phyloP scores from a whole-genome alignment of 1,140 invertebrate species.

The Lethocerus indicus region DNA sequence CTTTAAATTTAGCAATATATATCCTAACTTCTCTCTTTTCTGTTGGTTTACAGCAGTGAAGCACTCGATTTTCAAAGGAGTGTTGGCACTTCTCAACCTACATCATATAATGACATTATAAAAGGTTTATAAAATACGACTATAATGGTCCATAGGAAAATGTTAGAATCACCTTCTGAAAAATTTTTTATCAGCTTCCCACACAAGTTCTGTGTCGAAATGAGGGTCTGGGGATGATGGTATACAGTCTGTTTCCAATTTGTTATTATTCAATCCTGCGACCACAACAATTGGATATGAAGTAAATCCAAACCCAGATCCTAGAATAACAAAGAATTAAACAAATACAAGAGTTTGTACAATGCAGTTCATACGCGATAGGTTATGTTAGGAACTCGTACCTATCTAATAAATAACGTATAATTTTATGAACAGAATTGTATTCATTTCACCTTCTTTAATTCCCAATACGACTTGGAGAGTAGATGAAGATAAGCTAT shows the following conservation, averaged over 20 bases:
- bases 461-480: slow-evolving; percentile 9
- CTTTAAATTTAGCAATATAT: slow-evolving; percentile 17
- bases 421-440: not conserved
- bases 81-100: slow-evolving; percentile 16
- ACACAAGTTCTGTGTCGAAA: slow-evolving; percentile 15
- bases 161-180: slow-evolving; percentile 11
- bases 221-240: slow-evolving; percentile 6
- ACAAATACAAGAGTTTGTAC: too few relatives aligned
- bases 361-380: too few relatives aligned
- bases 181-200: slow-evolving; percentile 15
- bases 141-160: not conserved
- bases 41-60: slow-evolving; percentile 10
- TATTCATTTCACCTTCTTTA: slow-evolving; percentile 9
- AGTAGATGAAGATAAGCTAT: slow-evolving; percentile 1
- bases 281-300: slow-evolving; percentile 12
- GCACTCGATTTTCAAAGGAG: slow-evolving; percentile 16
- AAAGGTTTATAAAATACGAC: not conserved
- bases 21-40: slow-evolving; percentile 13
- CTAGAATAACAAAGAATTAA: slow-evolving; percentile 13
- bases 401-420: too few relatives aligned
- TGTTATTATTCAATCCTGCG: slow-evolving; percentile 12
- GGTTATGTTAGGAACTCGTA: too few relatives aligned
- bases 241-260: slow-evolving; percentile 12
- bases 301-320: slow-evolving; percentile 15
- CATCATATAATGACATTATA: not conserved